phyloP scores from a whole-genome alignment of 2,113 vertebrate species.

The Ctenomys sociabilis region DNA sequence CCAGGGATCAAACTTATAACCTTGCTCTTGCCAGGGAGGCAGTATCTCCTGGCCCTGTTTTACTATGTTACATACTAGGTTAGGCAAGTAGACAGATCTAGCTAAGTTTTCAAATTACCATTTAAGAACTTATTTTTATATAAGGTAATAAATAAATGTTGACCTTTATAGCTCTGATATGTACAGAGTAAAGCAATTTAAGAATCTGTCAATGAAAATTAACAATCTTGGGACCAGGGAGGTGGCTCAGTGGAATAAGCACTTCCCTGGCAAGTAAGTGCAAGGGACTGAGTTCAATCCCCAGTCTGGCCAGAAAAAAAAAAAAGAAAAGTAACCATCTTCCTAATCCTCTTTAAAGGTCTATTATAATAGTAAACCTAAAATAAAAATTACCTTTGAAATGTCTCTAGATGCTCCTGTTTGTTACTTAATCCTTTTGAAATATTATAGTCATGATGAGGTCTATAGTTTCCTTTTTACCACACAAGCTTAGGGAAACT shows the following conservation, averaged over 20 bases:
- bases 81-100: not conserved
- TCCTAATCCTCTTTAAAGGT: not conserved
- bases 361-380: conserved; percentile 25
- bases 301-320: too few species aligned
- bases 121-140: not conserved
- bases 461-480: not conserved
- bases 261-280: too few species aligned
- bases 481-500: conserved; percentile 25
- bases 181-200: not conserved
- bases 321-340: conserved; percentile 40
- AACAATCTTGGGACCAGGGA: too few species aligned
- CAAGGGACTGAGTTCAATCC: too few species aligned
- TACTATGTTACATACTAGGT: not conserved
- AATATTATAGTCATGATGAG: not conserved
- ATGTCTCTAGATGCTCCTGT: not conserved
- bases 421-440: conserved; percentile 10
- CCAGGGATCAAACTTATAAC: too few species aligned
- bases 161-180: conserved; percentile 1
- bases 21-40: too few species aligned
- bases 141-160: not conserved
- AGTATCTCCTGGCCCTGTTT: not conserved
- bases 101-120: conserved; percentile 9
- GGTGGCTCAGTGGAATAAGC: too few species aligned
- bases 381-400: conserved; percentile 46
- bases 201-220: conserved; percentile 42